phyloP scores from a whole-genome alignment of 2,797 vertebrate genomes.

The Clarias platycephalus region DNA sequence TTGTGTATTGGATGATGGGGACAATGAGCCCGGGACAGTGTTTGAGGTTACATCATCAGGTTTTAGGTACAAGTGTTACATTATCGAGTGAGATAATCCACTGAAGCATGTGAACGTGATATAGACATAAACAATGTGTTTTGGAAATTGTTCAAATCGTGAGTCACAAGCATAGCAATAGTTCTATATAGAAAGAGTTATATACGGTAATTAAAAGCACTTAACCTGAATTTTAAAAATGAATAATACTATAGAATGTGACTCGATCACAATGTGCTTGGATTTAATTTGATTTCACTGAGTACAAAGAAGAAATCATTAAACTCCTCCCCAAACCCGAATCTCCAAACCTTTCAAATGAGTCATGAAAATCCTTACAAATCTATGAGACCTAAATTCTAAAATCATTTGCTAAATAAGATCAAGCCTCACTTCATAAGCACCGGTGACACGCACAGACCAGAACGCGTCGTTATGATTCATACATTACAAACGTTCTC shows the following conservation, averaged over 20 bases:
- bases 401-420: not conserved
- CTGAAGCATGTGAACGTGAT: not conserved
- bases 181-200: not conserved
- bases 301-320: not conserved
- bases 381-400: not conserved
- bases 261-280: not conserved
- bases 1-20: not conserved
- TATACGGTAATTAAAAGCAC: not conserved
- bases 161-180: not conserved
- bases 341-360: not conserved
- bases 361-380: not conserved
- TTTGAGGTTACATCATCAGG: not conserved
- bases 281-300: not conserved
- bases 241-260: not conserved
- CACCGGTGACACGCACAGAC: not conserved
- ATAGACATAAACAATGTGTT: not conserved
- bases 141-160: not conserved
- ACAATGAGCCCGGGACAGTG: not conserved
- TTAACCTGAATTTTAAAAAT: not conserved
- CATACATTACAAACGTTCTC: slow-evolving; percentile 12
- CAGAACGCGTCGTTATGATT: not conserved
- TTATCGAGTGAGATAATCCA: not conserved
- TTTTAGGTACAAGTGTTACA: not conserved
- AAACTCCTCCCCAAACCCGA: not conserved
- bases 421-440: not conserved